A percentile compares a stretch with the other conserved stretches of the same genome.
phyloP scores from a whole-genome alignment of 2,888 invertebrate genomes.

The Polyommatus icarus region DNA sequence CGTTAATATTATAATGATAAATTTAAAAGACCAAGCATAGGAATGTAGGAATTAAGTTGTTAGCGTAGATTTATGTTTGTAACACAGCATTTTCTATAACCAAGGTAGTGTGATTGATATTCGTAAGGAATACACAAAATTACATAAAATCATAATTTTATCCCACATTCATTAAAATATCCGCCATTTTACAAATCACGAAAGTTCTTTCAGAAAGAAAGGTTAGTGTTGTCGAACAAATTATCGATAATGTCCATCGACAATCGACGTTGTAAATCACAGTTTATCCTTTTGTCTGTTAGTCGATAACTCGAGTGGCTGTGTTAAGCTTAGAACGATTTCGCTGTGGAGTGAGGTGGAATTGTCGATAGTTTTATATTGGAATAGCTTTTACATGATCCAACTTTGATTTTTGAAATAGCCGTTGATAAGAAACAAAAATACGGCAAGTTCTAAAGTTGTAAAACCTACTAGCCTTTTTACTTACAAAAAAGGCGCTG shows the following conservation, averaged over 20 bases:
- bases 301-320: slow-evolving; percentile 32
- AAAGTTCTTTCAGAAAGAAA: background rate
- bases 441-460: background rate
- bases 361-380: slow-evolving; percentile 10
- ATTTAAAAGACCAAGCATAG: too few relatives aligned
- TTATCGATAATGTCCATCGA: slow-evolving; percentile 22
- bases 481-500: too few relatives aligned
- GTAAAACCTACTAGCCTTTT: background rate
- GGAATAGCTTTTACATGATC: background rate
- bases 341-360: background rate
- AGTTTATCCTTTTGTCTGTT: slow-evolving; percentile 26
- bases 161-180: background rate
- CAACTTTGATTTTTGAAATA: too few relatives aligned
- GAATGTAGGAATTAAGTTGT: too few relatives aligned
- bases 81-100: too few relatives aligned
- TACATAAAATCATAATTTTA: background rate
- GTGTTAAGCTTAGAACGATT: slow-evolving; percentile 30
- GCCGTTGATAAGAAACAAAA: too few relatives aligned
- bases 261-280: slow-evolving; percentile 18
- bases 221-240: background rate
- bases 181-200: background rate
- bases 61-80: too few relatives aligned
- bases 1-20: too few relatives aligned
- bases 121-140: too few relatives aligned
- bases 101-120: too few relatives aligned